Base-by-base conservation (phyloP, 1,140 invertebrate species). In the Orussus abietinus region DNA sequence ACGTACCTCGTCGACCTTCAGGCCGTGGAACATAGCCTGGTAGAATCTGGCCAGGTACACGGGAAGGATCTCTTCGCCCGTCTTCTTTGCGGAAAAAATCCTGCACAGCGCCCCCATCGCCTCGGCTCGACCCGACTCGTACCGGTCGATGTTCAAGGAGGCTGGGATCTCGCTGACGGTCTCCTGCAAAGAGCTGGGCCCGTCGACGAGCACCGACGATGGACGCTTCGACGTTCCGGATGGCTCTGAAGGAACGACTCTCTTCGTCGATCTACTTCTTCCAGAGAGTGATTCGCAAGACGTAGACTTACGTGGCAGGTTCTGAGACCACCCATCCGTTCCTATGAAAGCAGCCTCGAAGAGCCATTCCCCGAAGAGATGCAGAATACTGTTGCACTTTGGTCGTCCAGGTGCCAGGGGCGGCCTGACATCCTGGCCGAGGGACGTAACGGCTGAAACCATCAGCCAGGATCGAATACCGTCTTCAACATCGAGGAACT, bases 81-180 rank as follows among this genome's bases (percentile, higher is more conserved):
- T 94, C 72, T 94, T 94, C 67, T 97, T 96, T 0, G 94, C 85
- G 69, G 93, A 97, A 60, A 99, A 90, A 55, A 99, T 93, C 56
- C 94, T 79, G 72, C 93, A 97, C 4, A 99, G 71, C 4, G 94
- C 86, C 1, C 93, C 96, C 49, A 98, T 79, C 3, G 96, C 96
- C 74, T 98, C 94, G 0, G 96, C 95, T 52, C 90, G 78, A 2
- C 96, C 96, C 51, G 82, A 80, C 59, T 88, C 83, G 57, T 84
- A 86, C 52, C 82, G 81, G 53, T 85, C 82, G 40, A 83, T 83
- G 10, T 73, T 74, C 22, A 80, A 64, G 18, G 70, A 67, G 6
- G 71, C 46, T 19, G 76, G 75, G 26, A 77, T 57, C 49, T 77
- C 75, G 6, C 29, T 56, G 9, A 56, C 28, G 9, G 67, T 57